Evolutionary conservation across 1,140 invertebrate species (phyloP).

Genomic region (Zaprionus vittiger): DNA sequence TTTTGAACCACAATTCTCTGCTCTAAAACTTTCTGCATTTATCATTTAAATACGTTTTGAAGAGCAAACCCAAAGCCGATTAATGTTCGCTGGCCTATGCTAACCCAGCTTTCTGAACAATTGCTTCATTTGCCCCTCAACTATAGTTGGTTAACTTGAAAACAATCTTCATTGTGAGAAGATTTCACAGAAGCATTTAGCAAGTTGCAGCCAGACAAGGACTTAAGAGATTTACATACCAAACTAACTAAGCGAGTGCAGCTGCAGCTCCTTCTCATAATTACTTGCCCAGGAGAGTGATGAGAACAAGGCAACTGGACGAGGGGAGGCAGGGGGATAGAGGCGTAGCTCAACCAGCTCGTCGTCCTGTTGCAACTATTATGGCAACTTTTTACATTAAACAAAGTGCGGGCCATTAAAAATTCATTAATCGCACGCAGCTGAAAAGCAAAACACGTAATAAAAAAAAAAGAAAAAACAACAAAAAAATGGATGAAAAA

Average conservation of each 20-base stretch:
- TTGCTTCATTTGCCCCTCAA: background rate
- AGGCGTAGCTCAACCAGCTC: background rate
- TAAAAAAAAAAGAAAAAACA: constrained; percentile 42
- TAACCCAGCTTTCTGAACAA: background rate
- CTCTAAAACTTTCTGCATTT: background rate
- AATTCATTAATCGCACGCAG: constrained; percentile 78
- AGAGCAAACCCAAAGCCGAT: background rate
- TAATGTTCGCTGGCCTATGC: background rate
- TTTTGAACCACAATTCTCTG: background rate
- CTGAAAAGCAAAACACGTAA: constrained; percentile 44
- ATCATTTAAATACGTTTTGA: background rate
- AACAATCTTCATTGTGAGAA: constrained; percentile 11
- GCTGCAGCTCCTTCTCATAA: constrained; percentile 51
- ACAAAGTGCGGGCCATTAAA: constrained; percentile 76
- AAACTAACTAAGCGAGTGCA: constrained; percentile 43
- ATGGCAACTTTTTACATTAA: constrained; percentile 76
- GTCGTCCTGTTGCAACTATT: constrained; percentile 40
- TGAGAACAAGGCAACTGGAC: too few relatives aligned
- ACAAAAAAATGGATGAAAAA: constrained; percentile 28
- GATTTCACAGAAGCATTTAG: constrained; percentile 26
- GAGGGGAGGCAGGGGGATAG: too few relatives aligned
- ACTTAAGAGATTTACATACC: constrained; percentile 63
- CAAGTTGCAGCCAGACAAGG: constrained; percentile 16
- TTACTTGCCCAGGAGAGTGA: constrained; percentile 38
- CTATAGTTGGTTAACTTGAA: background rate